These are phyloP conservation scores for Cladopsammia gracilis DNA, from an alignment of 64 coral and sea anemone species.

Conservation along the genomic window DNA sequence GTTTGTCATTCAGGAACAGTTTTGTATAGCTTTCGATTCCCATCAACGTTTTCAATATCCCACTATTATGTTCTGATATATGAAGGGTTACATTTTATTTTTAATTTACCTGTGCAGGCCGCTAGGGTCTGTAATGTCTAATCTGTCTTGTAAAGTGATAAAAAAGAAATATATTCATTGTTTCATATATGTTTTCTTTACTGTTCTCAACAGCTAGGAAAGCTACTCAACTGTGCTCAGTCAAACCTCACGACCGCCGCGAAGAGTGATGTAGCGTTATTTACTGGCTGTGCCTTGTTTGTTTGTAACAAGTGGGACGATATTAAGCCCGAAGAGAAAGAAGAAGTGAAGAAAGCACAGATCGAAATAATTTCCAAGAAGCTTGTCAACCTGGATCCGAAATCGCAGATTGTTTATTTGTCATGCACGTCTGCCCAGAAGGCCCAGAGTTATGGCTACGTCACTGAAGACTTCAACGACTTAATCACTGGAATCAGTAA, in stretches of 20 bases:
- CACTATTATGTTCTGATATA: no score
- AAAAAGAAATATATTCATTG: no score
- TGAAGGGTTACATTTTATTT: no score
- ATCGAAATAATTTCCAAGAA: not conserved
- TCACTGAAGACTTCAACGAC: conserved; percentile 3
- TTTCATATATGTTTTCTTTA: not conserved
- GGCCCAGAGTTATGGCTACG: not conserved
- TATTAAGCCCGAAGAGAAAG: not conserved
- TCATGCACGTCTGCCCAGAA: not conserved
- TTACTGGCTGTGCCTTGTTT: conserved; percentile 2
- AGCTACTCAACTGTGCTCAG: not conserved
- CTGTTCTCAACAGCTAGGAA: not conserved
- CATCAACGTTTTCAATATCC: no score
- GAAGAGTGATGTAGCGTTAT: not conserved
- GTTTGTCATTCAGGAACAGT: no score
- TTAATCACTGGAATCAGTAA: not conserved
- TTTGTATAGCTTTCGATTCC: no score
- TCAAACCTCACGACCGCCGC: not conserved
- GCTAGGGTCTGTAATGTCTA: no score
- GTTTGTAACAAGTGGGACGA: conserved; percentile 24
- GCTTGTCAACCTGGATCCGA: not conserved
- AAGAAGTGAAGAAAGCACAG: not conserved
- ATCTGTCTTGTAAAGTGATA: no score
- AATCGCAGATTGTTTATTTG: not conserved
- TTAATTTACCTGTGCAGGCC: no score